These are phyloP conservation scores for Stegodyphus mimosarum DNA, from an alignment of 1,140 invertebrate genomes.

Conservation along the genomic window DNA sequence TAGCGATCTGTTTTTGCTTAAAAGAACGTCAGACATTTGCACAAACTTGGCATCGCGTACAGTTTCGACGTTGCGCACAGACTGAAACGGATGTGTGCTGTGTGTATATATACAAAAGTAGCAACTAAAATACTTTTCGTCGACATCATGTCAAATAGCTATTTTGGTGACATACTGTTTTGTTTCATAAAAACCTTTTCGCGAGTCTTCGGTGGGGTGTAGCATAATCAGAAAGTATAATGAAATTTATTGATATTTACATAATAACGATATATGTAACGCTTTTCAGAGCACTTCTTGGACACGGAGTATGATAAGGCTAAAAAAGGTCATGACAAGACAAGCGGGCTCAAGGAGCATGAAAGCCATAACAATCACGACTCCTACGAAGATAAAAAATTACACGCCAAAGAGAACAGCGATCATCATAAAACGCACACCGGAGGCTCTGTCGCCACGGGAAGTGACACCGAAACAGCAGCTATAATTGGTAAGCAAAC, in stretches of 20 bases:
- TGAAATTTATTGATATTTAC: background rate
- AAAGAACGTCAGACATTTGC: no score
- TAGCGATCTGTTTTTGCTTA: no score
- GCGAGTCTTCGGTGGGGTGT: no score
- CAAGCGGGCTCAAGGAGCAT: constrained; percentile 41
- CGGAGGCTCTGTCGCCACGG: constrained; percentile 7
- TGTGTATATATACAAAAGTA: no score
- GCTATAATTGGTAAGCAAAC: background rate
- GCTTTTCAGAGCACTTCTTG: constrained; percentile 58
- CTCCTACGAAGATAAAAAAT: constrained; percentile 25
- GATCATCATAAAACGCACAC: constrained; percentile 17
- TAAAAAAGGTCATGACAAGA: constrained; percentile 47
- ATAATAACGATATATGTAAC: background rate
- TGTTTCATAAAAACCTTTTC: no score
- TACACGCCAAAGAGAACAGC: constrained; percentile 31
- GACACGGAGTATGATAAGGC: constrained; percentile 61
- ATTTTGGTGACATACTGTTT: no score
- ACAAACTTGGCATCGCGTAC: no score
- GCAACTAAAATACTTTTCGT: no score
- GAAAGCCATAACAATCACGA: constrained; percentile 44
- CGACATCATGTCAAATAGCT: no score
- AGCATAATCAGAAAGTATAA: background rate
- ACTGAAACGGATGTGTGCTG: no score
- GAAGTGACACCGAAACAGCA: background rate
- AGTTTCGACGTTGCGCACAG: no score